Percentiles rank a stretch among this genome's conserved stretches.
phyloP scores from a whole-genome alignment of 1,140 invertebrate species.

The Lamellibrachia luymesi region DNA sequence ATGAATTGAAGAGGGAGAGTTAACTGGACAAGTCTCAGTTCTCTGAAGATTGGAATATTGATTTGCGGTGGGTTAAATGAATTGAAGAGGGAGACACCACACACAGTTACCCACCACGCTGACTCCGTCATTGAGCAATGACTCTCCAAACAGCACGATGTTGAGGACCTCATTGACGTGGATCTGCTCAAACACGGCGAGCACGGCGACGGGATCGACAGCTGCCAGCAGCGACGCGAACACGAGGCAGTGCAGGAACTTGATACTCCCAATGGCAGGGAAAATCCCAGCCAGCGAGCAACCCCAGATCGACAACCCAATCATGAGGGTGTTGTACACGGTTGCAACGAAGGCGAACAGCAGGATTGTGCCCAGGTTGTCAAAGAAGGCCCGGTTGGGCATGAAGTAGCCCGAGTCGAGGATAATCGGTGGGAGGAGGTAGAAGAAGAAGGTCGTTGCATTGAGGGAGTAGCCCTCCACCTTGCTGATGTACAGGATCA shows the following conservation, averaged over 20 bases:
- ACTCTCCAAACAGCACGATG: constrained; percentile 99
- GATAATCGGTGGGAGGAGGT: constrained; percentile 57
- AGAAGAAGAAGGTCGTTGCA: constrained; percentile 54
- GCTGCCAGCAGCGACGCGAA: constrained; percentile 41
- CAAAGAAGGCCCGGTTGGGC: constrained; percentile 54
- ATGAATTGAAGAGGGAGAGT: too few species aligned
- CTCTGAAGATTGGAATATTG: too few species aligned
- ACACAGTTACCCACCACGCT: constrained; percentile 51
- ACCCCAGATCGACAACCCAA: constrained; percentile 33
- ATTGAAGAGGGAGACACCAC: too few species aligned
- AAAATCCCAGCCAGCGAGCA: background rate
- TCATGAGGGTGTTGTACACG: constrained; percentile 34
- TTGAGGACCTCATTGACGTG: constrained; percentile 97
- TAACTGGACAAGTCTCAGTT: too few species aligned
- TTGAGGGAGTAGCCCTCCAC: constrained; percentile 44
- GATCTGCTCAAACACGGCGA: constrained; percentile 98
- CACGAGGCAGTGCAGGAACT: constrained; percentile 43
- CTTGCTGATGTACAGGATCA: constrained; percentile 50
- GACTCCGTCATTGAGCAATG: constrained; percentile 78
- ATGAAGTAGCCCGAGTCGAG: constrained; percentile 58
- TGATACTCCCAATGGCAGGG: background rate
- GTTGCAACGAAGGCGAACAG: constrained; percentile 52
- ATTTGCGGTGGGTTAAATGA: too few species aligned
- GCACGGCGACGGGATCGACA: constrained; percentile 63
- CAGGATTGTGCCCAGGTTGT: constrained; percentile 56